A percentile compares a stretch with the other conserved stretches of the same genome.
Conservation (phyloP, 1,140 invertebrate species). For the Trachelipus rathkii region DNA sequence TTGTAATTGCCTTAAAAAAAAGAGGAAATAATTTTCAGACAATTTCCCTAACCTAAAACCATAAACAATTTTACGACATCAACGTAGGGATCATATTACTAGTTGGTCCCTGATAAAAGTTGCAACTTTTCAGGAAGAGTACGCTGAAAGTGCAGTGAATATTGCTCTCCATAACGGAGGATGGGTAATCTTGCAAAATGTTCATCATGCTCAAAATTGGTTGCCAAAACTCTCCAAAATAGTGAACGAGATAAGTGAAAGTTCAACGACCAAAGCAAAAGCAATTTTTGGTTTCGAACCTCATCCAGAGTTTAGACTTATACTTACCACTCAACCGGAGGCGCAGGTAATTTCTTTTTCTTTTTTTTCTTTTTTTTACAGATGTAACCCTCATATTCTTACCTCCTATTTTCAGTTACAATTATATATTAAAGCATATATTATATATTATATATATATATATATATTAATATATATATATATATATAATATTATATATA, state of each 20-base stretch:
- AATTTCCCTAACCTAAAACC: no score
- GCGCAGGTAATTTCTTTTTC: conserved; percentile 46
- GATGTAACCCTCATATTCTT: no score
- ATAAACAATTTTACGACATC: no score
- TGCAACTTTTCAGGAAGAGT: neutral
- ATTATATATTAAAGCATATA: no score
- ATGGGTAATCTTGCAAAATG: conserved; percentile 35
- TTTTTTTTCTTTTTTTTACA: neutral
- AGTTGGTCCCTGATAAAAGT: neutral
- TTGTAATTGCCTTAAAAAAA: no score
- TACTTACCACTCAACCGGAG: conserved; percentile 33
- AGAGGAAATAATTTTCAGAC: no score
- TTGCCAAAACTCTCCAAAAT: conserved; percentile 33
- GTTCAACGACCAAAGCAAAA: neutral
- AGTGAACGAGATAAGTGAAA: conserved; percentile 6
- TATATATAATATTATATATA: no score
- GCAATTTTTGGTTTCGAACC: neutral
- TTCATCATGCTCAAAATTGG: conserved; percentile 35
- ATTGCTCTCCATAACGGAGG: conserved; percentile 23
- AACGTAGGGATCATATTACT: no score
- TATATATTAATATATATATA: no score
- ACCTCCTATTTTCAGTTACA: no score
- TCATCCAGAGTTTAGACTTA: conserved; percentile 30
- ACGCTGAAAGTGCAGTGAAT: conserved; percentile 26
- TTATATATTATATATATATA: no score